Evolutionary conservation across 2,797 vertebrate species (phyloP), one percentile per base, ranked within the genome.

Genomic region (Rhynchotus rufescens): DNA sequence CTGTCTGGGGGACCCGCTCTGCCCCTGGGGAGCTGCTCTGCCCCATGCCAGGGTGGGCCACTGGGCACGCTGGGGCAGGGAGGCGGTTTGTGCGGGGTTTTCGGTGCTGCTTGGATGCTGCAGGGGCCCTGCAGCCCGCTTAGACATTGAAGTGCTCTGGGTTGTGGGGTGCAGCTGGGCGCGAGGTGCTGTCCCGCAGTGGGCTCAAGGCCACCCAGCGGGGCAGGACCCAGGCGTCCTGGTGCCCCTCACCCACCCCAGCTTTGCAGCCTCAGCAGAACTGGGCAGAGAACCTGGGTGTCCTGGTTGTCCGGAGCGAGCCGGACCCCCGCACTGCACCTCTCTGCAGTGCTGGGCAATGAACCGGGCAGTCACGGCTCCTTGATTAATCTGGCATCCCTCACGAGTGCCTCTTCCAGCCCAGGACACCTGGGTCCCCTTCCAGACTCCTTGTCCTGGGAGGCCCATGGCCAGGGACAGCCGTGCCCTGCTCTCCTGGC

Each of bases 331-430:
- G 3, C 4, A 1, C 79, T 60, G 62, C 83, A 91, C 82, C 80
- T 87, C 78, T 84, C 94, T 94, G 92, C 94, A 93, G 94, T 92
- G 83, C 74, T 92, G 77, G 88, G 94, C 93, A 93, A 28, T 81
- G 85, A 69, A 95, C 14, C 89, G 74, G 84, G 56, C 71, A 60
- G 67, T 93, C 88, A 47, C 9, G 59, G 68, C 57, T 86, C 79
- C 73, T 68, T 88, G 81, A 88, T 86, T 86, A 80, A 88, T 84
- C 85, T 96, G 95, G 93, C 93, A 60, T 72, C 60, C 69, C 64
- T 88, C 12, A 45, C 21, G 1, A 1, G 26, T 76, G 56, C 56
- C 78, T 93, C 64, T 91, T 95, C 80, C 88, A 96, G 88, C 44
- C 56, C 72, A 80, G 89, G 86, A 90, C 90, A 88, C 83, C 74